Evolutionary conservation across 2,797 vertebrate genomes (phyloP).

Genomic region (Mus minutoides): DNA sequence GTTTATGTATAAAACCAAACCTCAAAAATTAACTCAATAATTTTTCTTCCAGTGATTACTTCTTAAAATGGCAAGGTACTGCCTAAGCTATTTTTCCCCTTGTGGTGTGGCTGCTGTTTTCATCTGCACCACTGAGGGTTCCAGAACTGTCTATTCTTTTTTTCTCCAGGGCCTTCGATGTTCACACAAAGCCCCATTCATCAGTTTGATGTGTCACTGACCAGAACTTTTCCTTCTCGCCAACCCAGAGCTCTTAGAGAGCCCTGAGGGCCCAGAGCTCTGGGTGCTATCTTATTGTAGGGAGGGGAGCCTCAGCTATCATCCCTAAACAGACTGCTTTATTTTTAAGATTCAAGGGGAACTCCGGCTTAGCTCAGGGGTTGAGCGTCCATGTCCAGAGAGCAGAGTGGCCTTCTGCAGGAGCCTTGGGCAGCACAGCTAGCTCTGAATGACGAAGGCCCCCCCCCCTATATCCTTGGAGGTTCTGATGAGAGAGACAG

Average conservation of each 20-base stretch:
- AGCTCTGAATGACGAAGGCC: background rate
- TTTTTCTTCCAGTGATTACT: background rate
- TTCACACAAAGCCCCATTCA: background rate
- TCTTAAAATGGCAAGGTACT: background rate
- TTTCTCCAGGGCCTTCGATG: background rate
- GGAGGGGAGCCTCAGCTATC: background rate
- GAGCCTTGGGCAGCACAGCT: background rate
- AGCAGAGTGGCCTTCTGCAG: background rate
- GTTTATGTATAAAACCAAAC: background rate
- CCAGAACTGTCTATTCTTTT: background rate
- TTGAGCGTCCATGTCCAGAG: background rate
- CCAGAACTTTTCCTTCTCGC: background rate
- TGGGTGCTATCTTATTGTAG: background rate
- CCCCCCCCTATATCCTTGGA: background rate
- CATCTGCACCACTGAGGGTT: accelerated
- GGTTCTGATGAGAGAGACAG: background rate
- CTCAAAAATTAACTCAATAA: background rate
- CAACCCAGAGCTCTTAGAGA: background rate
- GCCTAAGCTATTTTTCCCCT: background rate
- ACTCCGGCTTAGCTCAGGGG: background rate
- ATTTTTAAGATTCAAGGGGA: background rate
- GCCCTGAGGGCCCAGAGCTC: background rate
- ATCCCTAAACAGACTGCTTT: background rate
- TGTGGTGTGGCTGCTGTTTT: background rate
- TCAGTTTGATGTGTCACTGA: no score